phyloP scores from a whole-genome alignment of 2,797 vertebrate species.

The Melanotaenia pygmaea region DNA sequence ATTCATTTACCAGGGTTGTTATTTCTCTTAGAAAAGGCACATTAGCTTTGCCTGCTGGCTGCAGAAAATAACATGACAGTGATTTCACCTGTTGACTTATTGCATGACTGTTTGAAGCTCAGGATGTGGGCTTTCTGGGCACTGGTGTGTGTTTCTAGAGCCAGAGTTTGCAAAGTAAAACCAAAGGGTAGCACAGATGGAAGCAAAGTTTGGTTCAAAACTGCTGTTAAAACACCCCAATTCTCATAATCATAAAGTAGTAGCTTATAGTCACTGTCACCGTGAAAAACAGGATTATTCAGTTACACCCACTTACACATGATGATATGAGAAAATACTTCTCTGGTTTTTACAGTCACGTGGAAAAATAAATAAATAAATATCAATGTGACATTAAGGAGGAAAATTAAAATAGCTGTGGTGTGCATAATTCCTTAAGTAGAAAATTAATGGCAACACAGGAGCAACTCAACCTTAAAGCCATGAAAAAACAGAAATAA shows the following conservation, averaged over 20 bases:
- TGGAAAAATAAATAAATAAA: conserved; percentile 11
- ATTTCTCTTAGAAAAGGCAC: conserved; percentile 61
- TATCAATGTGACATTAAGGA: conserved; percentile 33
- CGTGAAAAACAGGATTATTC: conserved; percentile 60
- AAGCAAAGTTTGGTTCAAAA: conserved; percentile 48
- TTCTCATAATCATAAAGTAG: conserved; percentile 56
- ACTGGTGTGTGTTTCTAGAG: conserved; percentile 39
- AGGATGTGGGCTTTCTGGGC: conserved; percentile 56
- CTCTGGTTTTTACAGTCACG: conserved; percentile 35
- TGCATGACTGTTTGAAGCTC: conserved; percentile 57
- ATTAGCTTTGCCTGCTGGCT: conserved; percentile 49
- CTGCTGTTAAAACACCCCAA: conserved; percentile 36
- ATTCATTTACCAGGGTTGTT: conserved; percentile 63
- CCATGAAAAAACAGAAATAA: not conserved
- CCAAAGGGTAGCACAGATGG: conserved; percentile 64
- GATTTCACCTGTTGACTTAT: conserved; percentile 71
- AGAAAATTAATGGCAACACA: conserved; percentile 25
- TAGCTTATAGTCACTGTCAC: conserved; percentile 53
- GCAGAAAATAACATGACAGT: conserved; percentile 63
- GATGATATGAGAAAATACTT: conserved; percentile 39
- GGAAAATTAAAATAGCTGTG: conserved; percentile 31
- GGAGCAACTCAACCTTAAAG: conserved; percentile 26
- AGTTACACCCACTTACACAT: conserved; percentile 51
- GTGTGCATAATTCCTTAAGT: conserved; percentile 24
- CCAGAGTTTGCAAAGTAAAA: conserved; percentile 60